Conservation (phyloP, 2,113 vertebrate species). For the Gadus macrocephalus region DNA sequence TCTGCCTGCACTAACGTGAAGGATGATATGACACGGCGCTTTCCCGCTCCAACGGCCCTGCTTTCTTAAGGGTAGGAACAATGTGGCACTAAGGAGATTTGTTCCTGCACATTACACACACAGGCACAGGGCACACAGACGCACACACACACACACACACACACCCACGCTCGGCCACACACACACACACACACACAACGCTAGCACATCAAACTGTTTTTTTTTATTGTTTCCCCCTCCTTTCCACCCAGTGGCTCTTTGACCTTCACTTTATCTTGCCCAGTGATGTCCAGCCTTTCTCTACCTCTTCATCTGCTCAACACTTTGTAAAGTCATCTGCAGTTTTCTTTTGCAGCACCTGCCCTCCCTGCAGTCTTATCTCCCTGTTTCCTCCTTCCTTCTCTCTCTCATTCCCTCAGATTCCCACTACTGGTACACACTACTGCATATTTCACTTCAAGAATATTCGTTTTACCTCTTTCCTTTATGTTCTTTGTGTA, state of each 20-base stretch:
- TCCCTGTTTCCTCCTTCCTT: not conserved
- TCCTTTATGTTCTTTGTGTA: too few species aligned
- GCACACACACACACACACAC: not conserved
- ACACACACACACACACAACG: slow-evolving; percentile 8
- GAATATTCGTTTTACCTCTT: not conserved
- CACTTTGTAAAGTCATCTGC: not conserved
- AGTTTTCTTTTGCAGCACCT: too few species aligned
- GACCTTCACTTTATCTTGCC: slow-evolving; percentile 29
- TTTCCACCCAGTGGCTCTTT: not conserved
- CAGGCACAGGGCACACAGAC: slow-evolving; percentile 5
- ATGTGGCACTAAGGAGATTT: slow-evolving; percentile 10
- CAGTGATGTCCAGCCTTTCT: not conserved
- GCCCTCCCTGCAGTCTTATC: too few species aligned
- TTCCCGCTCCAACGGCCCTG: slow-evolving; percentile 17
- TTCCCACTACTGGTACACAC: too few species aligned
- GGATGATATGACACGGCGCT: slow-evolving; percentile 39
- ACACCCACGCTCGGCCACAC: slow-evolving; percentile 1
- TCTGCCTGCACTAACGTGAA: slow-evolving; percentile 10
- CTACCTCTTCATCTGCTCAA: not conserved
- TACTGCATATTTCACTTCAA: too few species aligned
- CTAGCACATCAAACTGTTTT: not conserved
- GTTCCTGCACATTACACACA: slow-evolving; percentile 17
- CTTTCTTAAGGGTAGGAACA: slow-evolving; percentile 19
- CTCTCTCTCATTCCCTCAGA: slow-evolving; percentile 14
- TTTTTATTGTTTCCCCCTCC: not conserved